phyloP scores from a whole-genome alignment of 2,888 invertebrate genomes.

The Drosophila ezoana region DNA sequence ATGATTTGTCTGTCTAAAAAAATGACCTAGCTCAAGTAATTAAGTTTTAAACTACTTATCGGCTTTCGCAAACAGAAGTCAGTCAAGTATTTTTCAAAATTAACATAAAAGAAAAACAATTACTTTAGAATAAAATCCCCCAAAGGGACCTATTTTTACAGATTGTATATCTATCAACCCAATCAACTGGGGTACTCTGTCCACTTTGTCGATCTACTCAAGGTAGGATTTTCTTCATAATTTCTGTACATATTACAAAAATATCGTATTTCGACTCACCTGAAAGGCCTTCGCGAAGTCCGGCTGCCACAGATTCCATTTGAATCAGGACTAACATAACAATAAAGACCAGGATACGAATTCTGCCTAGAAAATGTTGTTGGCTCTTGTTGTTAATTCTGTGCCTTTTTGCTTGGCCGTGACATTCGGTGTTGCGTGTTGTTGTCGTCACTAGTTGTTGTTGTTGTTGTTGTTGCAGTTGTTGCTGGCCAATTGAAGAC shows the following conservation, averaged over 20 bases:
- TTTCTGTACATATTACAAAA: not conserved
- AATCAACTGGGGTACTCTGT: too few species aligned
- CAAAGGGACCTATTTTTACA: too few species aligned
- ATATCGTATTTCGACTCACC: conserved; percentile 49
- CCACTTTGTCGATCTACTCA: too few species aligned
- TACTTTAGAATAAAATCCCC: too few species aligned
- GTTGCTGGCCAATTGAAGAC: conserved; percentile 48
- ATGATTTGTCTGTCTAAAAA: too few species aligned
- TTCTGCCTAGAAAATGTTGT: conserved; percentile 19
- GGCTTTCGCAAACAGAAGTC: too few species aligned
- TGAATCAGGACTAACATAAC: conserved; percentile 48
- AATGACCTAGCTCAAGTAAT: too few species aligned
- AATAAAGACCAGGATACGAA: conserved; percentile 28
- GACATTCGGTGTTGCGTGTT: conserved; percentile 34
- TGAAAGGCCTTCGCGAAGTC: conserved; percentile 49
- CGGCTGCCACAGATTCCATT: conserved; percentile 41
- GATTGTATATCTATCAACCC: too few species aligned
- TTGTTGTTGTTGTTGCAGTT: conserved; percentile 22
- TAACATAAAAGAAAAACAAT: too few species aligned
- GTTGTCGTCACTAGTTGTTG: conserved; percentile 30
- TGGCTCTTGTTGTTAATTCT: conserved; percentile 15
- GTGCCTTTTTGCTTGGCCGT: conserved; percentile 31
- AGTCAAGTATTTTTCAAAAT: too few species aligned
- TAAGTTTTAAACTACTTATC: too few species aligned
- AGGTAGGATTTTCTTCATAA: too few species aligned